Evolutionary conservation across 2,888 invertebrate species (phyloP), one percentile per base, ranked within the genome.

Genomic region (Mythimna albipuncta): DNA sequence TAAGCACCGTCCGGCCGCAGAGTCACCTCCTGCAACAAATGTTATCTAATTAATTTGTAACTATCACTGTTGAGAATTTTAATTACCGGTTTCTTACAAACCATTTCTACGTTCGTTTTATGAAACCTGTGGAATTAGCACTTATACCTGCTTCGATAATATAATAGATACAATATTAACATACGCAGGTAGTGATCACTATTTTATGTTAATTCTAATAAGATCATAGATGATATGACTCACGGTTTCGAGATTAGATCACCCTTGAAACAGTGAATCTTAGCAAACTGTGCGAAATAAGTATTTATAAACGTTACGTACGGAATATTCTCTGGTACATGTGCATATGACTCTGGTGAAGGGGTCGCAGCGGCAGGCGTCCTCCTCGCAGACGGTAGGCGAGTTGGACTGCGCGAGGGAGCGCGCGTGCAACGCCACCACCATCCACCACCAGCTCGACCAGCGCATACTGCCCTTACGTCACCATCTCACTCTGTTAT

Each of bases 341-440:
- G 95, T 95, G 91, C 97, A 97, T 88, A 96, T 96, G 83, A 97
- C 94, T 78, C 96, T 94, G 54, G 96, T 96, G 88, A 97, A 96
- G 59, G 95, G 90, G 89, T 97, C 97, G 91, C 97, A 97, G 75
- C 92, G 94, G 88, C 97, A 97, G 63, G 95, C 95, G 62, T 96
- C 93, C 83, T 97, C 96, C 81, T 96, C 93, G 91, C 97, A 97
- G 73, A 96, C 88, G 67, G 94, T 95, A 64, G 94, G 95, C 69
- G 90, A 89, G 76, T 85, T 74, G 35, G 89, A 83, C 86, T 93
- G 94, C 85, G 93, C 92, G 50, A 89, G 80, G 58, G 88, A 82
- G 71, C 85, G 89, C 86, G 90, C 92, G 72, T 83, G 86, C 84
- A 94, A 89, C 90, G 89, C 91, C 72, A 90, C 85, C 89, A 92